Conservation (phyloP, 2,113 vertebrate genomes). For the Marmota monax region DNA sequence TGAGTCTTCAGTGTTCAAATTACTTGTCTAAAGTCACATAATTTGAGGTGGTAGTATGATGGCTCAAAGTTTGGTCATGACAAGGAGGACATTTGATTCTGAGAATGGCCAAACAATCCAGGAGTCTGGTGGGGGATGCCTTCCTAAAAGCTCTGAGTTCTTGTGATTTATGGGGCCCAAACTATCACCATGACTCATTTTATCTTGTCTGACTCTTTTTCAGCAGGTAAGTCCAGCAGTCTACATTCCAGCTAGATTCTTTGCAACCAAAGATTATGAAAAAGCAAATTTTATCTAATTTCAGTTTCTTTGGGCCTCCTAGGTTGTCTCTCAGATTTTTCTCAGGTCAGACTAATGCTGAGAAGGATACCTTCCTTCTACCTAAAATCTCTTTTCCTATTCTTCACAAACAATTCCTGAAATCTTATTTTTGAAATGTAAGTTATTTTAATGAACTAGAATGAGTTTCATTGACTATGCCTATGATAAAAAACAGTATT, state of each 20-base stretch:
- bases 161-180: background rate
- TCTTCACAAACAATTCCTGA: background rate
- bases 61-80: background rate
- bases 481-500: background rate
- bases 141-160: background rate
- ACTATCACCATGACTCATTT: background rate
- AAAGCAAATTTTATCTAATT: background rate
- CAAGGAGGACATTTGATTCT: no score
- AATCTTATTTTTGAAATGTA: background rate
- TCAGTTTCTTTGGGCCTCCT: background rate
- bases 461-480: background rate
- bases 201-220: background rate
- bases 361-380: background rate
- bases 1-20: background rate
- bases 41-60: background rate
- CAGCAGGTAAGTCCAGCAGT: background rate
- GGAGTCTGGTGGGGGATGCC: background rate
- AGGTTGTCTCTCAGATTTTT: background rate
- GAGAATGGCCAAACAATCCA: background rate
- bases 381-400: background rate
- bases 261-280: no score
- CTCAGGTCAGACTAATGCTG: background rate
- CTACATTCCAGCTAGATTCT: no score
- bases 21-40: background rate
- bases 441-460: background rate